A percentile compares a stretch with the other conserved stretches of the same genome.
phyloP scores from a whole-genome alignment of 2,113 vertebrate species.

The Carollia perspicillata region DNA sequence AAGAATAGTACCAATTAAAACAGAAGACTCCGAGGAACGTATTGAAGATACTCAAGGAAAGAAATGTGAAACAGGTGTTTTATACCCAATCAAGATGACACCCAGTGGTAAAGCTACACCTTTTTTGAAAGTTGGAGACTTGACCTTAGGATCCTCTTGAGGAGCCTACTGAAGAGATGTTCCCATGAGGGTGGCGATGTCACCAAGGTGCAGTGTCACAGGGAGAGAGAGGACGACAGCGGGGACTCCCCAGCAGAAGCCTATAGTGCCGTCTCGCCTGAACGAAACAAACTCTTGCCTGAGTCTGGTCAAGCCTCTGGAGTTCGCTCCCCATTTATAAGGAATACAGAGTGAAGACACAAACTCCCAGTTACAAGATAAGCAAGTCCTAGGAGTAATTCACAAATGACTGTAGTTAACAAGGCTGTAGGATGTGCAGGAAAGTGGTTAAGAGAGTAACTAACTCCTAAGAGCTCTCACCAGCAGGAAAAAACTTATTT shows the following conservation, averaged over 20 bases:
- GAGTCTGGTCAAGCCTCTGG: background rate
- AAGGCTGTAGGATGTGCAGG: background rate
- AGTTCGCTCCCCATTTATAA: background rate
- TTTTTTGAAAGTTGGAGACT: background rate
- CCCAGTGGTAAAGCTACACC: background rate
- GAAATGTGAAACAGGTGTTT: background rate
- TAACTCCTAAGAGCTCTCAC: background rate
- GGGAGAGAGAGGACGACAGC: background rate
- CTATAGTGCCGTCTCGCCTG: fast-evolving
- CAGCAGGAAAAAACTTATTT: background rate
- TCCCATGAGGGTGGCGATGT: fast-evolving
- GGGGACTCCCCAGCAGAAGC: background rate
- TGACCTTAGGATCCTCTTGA: background rate
- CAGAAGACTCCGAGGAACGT: background rate
- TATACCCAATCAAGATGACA: background rate
- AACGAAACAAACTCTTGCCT: background rate
- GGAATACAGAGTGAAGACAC: background rate
- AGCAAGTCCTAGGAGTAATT: background rate
- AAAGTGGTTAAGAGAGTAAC: background rate
- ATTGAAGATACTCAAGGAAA: background rate
- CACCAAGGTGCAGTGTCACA: too few relatives aligned
- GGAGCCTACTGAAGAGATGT: background rate
- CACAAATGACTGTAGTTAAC: background rate
- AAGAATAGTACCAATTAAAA: background rate
- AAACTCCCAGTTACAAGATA: background rate